A percentile compares a stretch with the other conserved stretches of the same genome.
Conservation (phyloP, 2,113 vertebrate species). For the Callospermophilus lateralis region DNA sequence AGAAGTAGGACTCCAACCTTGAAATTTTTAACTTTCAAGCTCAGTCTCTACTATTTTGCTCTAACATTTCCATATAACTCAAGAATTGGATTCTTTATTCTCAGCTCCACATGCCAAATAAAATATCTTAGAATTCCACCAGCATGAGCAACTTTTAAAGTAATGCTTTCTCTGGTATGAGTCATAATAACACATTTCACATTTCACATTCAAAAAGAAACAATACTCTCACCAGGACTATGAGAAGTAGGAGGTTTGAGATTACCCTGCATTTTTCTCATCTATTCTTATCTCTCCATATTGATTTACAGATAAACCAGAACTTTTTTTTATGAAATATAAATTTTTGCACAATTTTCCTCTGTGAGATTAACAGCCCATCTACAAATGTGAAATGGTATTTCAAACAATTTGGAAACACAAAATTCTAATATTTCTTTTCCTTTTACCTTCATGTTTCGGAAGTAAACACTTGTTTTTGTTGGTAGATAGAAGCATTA, state of each 20-base stretch:
- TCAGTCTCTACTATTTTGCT: neutral
- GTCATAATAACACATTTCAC: constrained; percentile 4
- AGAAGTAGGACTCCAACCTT: neutral
- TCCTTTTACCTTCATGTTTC: neutral
- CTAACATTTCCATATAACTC: neutral
- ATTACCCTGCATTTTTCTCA: neutral
- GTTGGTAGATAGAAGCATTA: neutral
- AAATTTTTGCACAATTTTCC: neutral
- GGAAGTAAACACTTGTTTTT: neutral
- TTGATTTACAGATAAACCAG: neutral
- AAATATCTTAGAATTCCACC: neutral
- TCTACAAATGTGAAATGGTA: neutral
- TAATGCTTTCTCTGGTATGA: neutral
- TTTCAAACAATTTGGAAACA: neutral
- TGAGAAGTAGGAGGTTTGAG: neutral
- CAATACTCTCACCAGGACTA: neutral
- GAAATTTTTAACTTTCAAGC: neutral
- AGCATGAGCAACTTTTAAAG: neutral
- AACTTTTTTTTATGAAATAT: neutral
- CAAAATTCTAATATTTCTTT: neutral
- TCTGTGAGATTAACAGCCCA: neutral
- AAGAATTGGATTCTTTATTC: neutral
- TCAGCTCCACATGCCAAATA: neutral
- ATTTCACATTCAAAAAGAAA: constrained; percentile 4
- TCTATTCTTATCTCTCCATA: neutral